Conservation (phyloP, 2,797 vertebrate genomes). For the Pagetopsis macropterus region DNA sequence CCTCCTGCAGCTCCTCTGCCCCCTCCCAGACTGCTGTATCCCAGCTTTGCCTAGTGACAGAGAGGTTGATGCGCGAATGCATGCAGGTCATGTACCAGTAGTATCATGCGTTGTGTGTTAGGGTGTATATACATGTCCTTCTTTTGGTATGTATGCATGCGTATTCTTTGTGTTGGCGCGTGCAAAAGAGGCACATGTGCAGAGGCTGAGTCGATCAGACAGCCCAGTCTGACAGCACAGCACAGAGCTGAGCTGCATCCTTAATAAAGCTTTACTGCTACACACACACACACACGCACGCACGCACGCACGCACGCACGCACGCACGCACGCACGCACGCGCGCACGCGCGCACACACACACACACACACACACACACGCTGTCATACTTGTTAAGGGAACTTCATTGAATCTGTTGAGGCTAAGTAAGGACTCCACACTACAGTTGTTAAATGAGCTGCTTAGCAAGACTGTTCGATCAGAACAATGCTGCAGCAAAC, state of each 20-base stretch:
- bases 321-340: not conserved
- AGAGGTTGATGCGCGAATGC: conserved; percentile 13
- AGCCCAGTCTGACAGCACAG: conserved; percentile 18
- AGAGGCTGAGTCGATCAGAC: conserved; percentile 29
- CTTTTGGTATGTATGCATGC: conserved; percentile 11
- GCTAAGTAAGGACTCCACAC: conserved; percentile 41
- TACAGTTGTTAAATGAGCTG: conserved; percentile 24
- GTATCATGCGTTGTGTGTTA: not conserved
- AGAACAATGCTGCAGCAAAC: conserved; percentile 30
- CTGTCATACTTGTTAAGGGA: conserved; percentile 20
- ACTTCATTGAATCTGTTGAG: conserved; percentile 25
- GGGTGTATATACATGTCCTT: not conserved
- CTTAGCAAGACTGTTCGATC: conserved; percentile 2
- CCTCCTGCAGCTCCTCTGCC: conserved; percentile 15
- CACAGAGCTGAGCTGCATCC: conserved; percentile 42
- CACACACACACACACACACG: not conserved
- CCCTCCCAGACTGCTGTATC: conserved; percentile 56
- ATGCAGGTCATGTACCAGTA: conserved; percentile 4
- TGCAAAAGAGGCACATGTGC: conserved; percentile 1
- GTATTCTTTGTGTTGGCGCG: conserved; percentile 4
- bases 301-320: not conserved
- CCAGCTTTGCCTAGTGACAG: conserved; percentile 74
- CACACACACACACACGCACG: not conserved
- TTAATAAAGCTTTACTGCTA: conserved; percentile 30
- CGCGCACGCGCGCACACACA: not conserved